These are phyloP conservation scores for Ochropleura leucogaster DNA, from an alignment of 2,888 invertebrate genomes.

Conservation along the genomic window DNA sequence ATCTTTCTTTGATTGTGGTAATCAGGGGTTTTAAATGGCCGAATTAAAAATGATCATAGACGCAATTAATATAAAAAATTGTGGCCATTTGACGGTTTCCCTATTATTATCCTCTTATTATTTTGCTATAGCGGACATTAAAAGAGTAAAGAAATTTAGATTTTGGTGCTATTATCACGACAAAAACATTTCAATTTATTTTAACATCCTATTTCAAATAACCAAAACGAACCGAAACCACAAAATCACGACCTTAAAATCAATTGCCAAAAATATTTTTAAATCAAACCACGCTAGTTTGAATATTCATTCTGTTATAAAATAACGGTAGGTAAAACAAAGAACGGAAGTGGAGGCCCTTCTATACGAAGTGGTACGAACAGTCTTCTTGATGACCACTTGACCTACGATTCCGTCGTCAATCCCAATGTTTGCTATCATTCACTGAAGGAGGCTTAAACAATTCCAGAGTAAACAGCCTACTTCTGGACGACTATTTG, in stretches of 20 bases:
- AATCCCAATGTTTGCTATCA: constrained; percentile 48
- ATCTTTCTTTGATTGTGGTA: neutral
- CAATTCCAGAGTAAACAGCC: constrained; percentile 30
- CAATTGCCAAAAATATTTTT: neutral
- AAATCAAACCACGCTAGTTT: constrained; percentile 5
- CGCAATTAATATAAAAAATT: no score
- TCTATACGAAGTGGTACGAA: constrained; percentile 39
- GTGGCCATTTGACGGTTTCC: no score
- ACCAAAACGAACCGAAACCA: constrained; percentile 1
- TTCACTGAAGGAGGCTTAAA: constrained; percentile 45
- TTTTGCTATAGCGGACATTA: no score
- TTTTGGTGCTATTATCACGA: neutral
- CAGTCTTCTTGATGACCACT: constrained; percentile 55
- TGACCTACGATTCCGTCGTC: constrained; percentile 56
- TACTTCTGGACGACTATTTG: constrained; percentile 27
- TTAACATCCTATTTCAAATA: neutral
- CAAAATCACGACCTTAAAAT: neutral
- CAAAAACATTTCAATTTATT: neutral
- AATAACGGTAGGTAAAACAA: no score
- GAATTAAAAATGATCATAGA: no score
- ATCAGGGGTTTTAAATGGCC: no score
- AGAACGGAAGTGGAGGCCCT: constrained; percentile 26
- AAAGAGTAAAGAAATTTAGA: neutral
- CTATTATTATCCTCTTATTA: no score
- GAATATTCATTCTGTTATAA: constrained; percentile 33